Evolutionary conservation across 2,888 invertebrate genomes (phyloP).

Genomic region (Fragum sueziense): DNA sequence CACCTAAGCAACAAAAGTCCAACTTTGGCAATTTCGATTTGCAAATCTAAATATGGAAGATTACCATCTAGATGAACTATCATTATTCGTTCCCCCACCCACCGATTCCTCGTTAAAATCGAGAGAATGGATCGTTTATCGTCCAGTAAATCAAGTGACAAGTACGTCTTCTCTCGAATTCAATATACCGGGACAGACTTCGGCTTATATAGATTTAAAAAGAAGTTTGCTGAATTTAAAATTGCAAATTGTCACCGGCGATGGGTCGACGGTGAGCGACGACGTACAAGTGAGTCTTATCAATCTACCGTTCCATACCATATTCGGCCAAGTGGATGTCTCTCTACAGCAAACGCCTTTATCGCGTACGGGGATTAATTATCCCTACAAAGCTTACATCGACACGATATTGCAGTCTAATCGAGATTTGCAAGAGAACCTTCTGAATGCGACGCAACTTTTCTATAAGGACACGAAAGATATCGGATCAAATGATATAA

Average conservation of each 20-base stretch:
- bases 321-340: slow-evolving; percentile 47
- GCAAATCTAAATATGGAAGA: slow-evolving; percentile 8
- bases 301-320: slow-evolving; percentile 39
- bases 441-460: slow-evolving; percentile 27
- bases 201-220: slow-evolving; percentile 50
- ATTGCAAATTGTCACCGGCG: slow-evolving; percentile 17
- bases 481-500: slow-evolving; percentile 32
- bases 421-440: background rate
- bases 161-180: slow-evolving; percentile 38
- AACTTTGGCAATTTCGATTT: background rate
- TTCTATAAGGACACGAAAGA: slow-evolving; percentile 45
- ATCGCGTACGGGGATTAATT: slow-evolving; percentile 40
- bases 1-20: background rate
- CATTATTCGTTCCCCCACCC: slow-evolving; percentile 27
- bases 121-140: slow-evolving; percentile 42
- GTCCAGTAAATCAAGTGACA: slow-evolving; percentile 36
- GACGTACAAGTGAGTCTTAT: slow-evolving; percentile 1
- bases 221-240: slow-evolving; percentile 35
- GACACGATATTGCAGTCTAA: slow-evolving; percentile 49
- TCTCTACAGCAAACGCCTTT: slow-evolving; percentile 37
- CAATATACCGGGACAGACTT: slow-evolving; percentile 37
- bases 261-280: background rate
- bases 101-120: slow-evolving; percentile 24
- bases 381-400: slow-evolving; percentile 59
- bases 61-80: slow-evolving; percentile 30